Conservation (phyloP, 35 echinoderm and acorn worm species). For the Lytechinus variegatus region DNA sequence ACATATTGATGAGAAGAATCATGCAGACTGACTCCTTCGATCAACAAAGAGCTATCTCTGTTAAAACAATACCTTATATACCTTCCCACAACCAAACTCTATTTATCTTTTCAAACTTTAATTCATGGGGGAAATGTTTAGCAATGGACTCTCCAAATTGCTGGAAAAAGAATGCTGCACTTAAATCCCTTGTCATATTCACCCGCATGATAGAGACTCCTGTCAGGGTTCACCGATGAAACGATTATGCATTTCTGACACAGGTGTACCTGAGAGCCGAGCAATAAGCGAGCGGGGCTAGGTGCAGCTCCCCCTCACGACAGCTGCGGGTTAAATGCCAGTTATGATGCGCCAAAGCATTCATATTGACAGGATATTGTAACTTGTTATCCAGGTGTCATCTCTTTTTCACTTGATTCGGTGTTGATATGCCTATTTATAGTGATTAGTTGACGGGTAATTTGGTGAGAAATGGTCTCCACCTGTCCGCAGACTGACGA, state of each 20-base stretch:
- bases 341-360: background rate
- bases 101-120: background rate
- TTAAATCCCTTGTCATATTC: background rate
- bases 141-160: background rate
- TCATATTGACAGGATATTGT: slow-evolving; percentile 19
- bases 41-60: background rate
- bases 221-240: background rate
- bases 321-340: background rate
- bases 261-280: background rate
- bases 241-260: background rate
- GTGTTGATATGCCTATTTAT: slow-evolving; percentile 5
- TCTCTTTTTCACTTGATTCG: background rate
- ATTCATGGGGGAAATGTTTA: background rate
- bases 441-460: slow-evolving; percentile 1
- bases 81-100: background rate
- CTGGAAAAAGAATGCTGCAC: background rate
- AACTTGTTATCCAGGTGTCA: slow-evolving; percentile 11
- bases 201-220: background rate
- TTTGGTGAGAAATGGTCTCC: background rate
- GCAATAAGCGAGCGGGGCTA: background rate
- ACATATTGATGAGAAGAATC: background rate
- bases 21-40: background rate
- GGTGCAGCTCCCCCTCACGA: background rate
- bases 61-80: background rate
- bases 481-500: background rate